A percentile compares a stretch with the other conserved stretches of the same genome.
Conservation (phyloP, 2,797 vertebrate genomes). For the Malurus leucopterus region DNA sequence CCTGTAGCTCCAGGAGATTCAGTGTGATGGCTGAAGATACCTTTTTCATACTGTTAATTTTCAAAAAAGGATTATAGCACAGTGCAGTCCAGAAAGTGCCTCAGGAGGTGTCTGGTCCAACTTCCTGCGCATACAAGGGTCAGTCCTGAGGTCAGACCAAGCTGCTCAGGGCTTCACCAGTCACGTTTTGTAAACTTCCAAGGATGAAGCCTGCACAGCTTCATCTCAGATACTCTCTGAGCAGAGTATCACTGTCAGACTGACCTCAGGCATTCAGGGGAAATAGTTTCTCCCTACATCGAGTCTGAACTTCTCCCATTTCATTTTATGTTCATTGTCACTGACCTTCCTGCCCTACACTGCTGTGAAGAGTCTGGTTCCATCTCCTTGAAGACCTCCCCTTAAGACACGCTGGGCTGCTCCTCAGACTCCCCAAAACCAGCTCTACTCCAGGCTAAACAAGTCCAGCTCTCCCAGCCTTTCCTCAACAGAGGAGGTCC, state of each 20-base stretch:
- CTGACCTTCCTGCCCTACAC: background rate
- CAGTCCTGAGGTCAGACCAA: background rate
- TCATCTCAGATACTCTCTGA: background rate
- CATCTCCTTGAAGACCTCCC: fast-evolving
- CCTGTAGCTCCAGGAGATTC: background rate
- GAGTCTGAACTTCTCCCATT: background rate
- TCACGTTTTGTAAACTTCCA: fast-evolving
- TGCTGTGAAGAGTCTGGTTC: background rate
- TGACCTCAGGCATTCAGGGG: background rate
- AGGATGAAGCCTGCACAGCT: background rate
- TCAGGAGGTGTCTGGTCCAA: background rate
- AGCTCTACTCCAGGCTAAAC: background rate
- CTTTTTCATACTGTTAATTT: background rate
- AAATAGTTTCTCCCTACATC: background rate
- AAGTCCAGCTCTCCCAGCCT: background rate
- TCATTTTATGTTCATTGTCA: background rate
- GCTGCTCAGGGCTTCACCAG: background rate
- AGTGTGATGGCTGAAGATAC: background rate
- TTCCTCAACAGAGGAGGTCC: background rate
- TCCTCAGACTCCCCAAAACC: background rate
- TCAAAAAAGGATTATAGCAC: background rate
- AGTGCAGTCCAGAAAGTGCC: background rate
- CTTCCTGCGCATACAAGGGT: background rate
- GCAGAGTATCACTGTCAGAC: background rate
- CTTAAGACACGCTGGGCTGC: background rate